Percentiles rank a stretch among this genome's conserved stretches.
Conservation (phyloP, 1,140 invertebrate species). For the Aradophagus sp. region DNA sequence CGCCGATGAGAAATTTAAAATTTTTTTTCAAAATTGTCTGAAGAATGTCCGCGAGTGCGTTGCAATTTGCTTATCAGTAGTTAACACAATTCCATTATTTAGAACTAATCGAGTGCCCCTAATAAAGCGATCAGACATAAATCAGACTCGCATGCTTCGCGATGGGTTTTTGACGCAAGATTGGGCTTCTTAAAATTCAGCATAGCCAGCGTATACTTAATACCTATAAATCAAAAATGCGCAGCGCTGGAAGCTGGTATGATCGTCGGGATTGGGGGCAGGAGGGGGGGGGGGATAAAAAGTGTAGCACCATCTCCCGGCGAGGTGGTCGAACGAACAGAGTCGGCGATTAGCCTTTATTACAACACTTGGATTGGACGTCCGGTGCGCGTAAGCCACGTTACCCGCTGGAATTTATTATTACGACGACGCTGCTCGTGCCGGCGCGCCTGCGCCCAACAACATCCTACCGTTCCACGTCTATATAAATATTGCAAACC, state of each 20-base stretch:
- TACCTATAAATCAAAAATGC: constrained; percentile 47
- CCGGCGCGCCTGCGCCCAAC: constrained; percentile 23
- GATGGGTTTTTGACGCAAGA: no score
- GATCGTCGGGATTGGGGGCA: constrained; percentile 30
- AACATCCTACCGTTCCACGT: constrained; percentile 44
- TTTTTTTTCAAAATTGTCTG: no score
- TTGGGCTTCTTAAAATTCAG: constrained; percentile 44
- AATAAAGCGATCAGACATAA: constrained; percentile 43
- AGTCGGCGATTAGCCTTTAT: constrained; percentile 66
- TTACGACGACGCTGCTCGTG: constrained; percentile 54
- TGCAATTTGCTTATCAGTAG: no score
- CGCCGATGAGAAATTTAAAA: no score
- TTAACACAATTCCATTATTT: constrained; percentile 26
- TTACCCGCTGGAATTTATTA: constrained; percentile 69
- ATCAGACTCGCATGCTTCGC: no score
- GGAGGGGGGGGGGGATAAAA: constrained; percentile 11
- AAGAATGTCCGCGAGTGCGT: background rate
- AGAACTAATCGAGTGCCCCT: no score
- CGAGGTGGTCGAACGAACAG: constrained; percentile 45
- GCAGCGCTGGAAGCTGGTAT: constrained; percentile 44
- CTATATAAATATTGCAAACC: constrained; percentile 64
- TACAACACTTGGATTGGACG: constrained; percentile 57
- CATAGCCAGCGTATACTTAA: constrained; percentile 50
- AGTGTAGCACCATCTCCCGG: constrained; percentile 48
- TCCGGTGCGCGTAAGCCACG: constrained; percentile 66